Base-by-base conservation (phyloP, 1,140 invertebrate genomes). In the Lordiphosa clarofinis region DNA sequence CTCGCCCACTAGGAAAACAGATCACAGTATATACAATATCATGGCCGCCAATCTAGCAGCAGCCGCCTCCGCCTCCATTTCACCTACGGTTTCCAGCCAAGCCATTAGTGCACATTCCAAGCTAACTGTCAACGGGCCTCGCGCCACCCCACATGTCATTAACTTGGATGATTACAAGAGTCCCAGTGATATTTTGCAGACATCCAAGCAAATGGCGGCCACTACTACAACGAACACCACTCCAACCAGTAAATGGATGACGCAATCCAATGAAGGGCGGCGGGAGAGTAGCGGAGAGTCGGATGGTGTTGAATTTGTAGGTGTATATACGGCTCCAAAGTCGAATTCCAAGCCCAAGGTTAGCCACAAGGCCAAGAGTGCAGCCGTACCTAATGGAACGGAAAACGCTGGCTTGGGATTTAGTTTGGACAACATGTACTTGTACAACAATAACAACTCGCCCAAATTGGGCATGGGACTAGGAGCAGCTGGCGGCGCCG, bases 281-380 rank as follows among this genome's bases (percentile, higher is more conserved):
- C 72, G 74, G 19, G 82, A 87, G 21, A 89, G 86, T 43, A 82
- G 82, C 47, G 86, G 86, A 28, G 87, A 88, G 11, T 88, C 87
- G 0, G 87, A 89, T 48, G 78, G 81, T 19, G 87, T 89, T 7
- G 87, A 89, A 49, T 71, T 89, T 38, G 79, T 89, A 10, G 75
- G 87, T 8, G 62, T 86, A 6, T 87, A 55, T 63, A 72, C 81
- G 5, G 79, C 86, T 10, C 36, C 46, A 31, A 49, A 43, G 11
- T 28, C 56, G 15, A 59, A 60, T 24, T 1, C 38, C 5, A 39
- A 33, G 13, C n/a, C 46, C 4, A 81, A 76, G 31, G 7, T 56
- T 8, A 73, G 46, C 38, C 68, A 35, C 11, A 82, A 82, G 43
- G 31, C 52, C 40, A 76, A 53, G 44, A 61, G 42, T 12, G 35